A percentile compares a stretch with the other conserved stretches of the same genome.
These are phyloP conservation scores for Papilio elwesi DNA, from an alignment of 2,888 invertebrate genomes.

Conservation along the genomic window DNA sequence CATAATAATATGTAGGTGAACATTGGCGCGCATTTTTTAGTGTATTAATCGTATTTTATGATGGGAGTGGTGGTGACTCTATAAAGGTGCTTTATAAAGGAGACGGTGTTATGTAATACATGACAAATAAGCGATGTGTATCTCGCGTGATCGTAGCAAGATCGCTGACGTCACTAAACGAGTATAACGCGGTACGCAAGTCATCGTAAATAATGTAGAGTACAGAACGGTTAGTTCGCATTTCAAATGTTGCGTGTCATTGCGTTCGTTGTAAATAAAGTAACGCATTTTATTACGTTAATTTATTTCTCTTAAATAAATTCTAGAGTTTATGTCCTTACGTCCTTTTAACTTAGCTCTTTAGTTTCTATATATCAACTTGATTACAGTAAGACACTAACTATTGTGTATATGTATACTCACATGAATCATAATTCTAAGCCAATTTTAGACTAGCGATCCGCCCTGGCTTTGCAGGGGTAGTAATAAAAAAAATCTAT, in stretches of 20 bases:
- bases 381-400: no score
- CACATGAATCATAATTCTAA: no score
- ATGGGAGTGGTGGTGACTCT: neutral
- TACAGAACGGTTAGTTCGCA: constrained; percentile 1
- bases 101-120: neutral
- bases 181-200: constrained; percentile 16
- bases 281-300: neutral
- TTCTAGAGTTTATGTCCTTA: neutral
- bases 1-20: no score
- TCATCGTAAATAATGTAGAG: constrained; percentile 28
- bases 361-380: neutral
- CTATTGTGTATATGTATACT: no score
- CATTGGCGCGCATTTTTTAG: neutral
- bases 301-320: neutral
- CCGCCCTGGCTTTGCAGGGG: no score
- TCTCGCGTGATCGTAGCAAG: constrained; percentile 21
- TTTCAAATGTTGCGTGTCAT: constrained; percentile 26
- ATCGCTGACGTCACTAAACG: constrained; percentile 23
- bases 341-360: neutral
- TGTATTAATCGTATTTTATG: neutral
- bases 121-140: constrained; percentile 8
- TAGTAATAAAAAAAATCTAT: no score
- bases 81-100: neutral
- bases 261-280: neutral
- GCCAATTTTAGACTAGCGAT: no score